phyloP scores from a whole-genome alignment of 2,113 vertebrate genomes.

The Apaloderma vittatum region DNA sequence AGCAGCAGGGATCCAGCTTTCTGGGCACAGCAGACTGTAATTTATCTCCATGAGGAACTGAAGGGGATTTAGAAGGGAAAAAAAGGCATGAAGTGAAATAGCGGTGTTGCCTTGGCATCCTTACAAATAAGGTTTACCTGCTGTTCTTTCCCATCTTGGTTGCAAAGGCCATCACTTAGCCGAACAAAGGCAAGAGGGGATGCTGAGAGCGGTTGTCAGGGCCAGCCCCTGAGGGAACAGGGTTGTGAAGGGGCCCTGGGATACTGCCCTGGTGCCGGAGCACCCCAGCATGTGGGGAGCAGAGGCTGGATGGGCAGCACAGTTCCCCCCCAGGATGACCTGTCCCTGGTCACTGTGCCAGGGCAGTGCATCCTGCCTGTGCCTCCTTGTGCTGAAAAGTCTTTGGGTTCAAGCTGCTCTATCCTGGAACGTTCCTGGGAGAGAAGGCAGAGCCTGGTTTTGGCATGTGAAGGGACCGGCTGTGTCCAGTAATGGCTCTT shows the following conservation, averaged over 20 bases:
- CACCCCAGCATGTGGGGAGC: fast-evolving
- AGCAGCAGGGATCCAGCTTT: background rate
- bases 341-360: background rate
- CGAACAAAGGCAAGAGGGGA: slow-evolving; percentile 42
- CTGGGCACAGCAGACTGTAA: slow-evolving; percentile 43
- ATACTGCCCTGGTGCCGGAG: background rate
- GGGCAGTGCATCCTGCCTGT: background rate
- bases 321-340: background rate
- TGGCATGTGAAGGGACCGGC: background rate
- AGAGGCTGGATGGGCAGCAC: background rate
- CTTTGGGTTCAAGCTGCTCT: background rate
- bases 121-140: slow-evolving; percentile 66
- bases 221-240: background rate
- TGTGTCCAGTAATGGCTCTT: fast-evolving
- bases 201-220: slow-evolving; percentile 11
- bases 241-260: background rate
- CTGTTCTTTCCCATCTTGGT: slow-evolving; percentile 45
- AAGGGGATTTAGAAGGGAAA: slow-evolving; percentile 33
- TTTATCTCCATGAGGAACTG: slow-evolving; percentile 52
- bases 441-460: background rate
- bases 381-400: background rate
- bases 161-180: slow-evolving; percentile 53
- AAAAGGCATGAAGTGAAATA: slow-evolving; percentile 55
- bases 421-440: background rate
- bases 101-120: slow-evolving; percentile 42